Evolutionary conservation across 2,113 vertebrate genomes (phyloP).

Genomic region (Patagioenas fasciata): DNA sequence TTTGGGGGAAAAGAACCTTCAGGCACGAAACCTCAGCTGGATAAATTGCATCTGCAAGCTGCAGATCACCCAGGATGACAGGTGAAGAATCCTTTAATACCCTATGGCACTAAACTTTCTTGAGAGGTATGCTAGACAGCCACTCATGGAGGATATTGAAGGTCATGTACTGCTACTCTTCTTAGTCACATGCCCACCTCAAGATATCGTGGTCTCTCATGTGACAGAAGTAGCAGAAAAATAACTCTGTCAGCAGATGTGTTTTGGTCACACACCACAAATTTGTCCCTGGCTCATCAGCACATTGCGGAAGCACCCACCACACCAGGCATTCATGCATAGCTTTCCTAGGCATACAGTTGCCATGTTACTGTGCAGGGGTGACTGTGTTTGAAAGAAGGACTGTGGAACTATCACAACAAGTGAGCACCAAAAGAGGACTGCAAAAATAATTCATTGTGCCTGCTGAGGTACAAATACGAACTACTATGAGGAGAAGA

Average conservation of each 20-base stretch:
- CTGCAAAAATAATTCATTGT: neutral
- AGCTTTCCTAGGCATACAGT: neutral
- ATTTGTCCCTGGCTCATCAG: neutral
- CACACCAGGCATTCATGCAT: neutral
- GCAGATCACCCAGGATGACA: neutral
- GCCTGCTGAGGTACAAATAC: neutral
- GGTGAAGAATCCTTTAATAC: neutral
- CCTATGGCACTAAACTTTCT: neutral
- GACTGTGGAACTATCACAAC: neutral
- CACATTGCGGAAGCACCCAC: neutral
- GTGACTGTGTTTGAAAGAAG: neutral
- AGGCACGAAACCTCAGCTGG: neutral
- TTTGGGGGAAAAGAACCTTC: neutral
- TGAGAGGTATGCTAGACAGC: neutral
- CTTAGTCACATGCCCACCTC: neutral
- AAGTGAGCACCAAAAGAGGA: neutral
- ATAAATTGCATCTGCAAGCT: neutral
- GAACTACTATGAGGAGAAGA: neutral
- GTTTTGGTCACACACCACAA: neutral
- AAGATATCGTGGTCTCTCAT: neutral
- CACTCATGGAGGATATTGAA: neutral
- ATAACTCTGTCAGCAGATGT: neutral
- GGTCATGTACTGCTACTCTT: neutral
- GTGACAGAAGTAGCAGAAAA: neutral
- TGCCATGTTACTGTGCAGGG: fast-evolving